These are phyloP conservation scores for Tympanuchus pallidicinctus DNA, from an alignment of 2,113 vertebrate genomes.

Conservation along the genomic window DNA sequence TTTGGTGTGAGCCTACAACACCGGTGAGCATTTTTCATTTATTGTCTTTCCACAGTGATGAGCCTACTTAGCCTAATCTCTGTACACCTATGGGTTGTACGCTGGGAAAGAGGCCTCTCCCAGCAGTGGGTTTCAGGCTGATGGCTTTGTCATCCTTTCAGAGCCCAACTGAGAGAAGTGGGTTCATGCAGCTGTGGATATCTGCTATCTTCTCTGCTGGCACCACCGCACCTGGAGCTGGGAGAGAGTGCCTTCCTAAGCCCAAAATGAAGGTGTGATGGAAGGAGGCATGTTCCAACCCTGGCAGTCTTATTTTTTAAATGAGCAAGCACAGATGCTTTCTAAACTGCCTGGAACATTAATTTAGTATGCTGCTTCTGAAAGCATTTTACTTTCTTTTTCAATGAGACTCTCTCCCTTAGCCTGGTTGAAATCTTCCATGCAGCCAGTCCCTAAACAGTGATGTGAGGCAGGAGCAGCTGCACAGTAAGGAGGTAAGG, in stretches of 20 bases:
- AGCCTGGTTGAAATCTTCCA: neutral
- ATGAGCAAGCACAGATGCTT: neutral
- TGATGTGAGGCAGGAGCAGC: neutral
- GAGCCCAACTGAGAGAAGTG: neutral
- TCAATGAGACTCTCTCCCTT: neutral
- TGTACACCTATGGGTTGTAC: too few relatives aligned
- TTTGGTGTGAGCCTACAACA: too few relatives aligned
- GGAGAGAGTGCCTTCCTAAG: neutral
- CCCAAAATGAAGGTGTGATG: neutral
- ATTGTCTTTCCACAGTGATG: too few relatives aligned
- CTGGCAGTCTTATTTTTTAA: neutral
- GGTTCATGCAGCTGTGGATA: accelerated
- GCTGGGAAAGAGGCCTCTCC: neutral
- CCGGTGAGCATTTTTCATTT: too few relatives aligned
- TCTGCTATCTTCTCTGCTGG: neutral
- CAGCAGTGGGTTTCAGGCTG: neutral
- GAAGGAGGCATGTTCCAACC: neutral
- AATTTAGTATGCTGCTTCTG: neutral
- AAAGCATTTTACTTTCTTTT: neutral
- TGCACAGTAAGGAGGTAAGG: neutral
- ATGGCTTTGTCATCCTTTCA: neutral
- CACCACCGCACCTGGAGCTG: accelerated
- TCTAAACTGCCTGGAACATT: neutral
- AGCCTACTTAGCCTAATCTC: too few relatives aligned
- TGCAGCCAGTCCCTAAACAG: neutral